These are phyloP conservation scores for Carassius auratus DNA, from an alignment of 2,113 vertebrate species.

Conservation along the genomic window DNA sequence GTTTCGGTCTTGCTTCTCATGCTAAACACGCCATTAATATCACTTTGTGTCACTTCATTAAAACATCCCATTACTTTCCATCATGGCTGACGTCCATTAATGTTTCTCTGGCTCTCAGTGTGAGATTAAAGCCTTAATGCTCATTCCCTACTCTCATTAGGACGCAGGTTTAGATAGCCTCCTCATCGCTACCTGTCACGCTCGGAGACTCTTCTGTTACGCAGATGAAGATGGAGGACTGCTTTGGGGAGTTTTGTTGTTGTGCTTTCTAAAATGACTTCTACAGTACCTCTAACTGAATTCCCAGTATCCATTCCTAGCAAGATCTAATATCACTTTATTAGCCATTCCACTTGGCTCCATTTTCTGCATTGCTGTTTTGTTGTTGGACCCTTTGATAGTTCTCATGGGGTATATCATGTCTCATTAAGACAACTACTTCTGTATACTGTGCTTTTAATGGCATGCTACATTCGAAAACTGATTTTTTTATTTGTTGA, in stretches of 20 bases:
- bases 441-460: constrained; percentile 18
- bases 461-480: constrained; percentile 2
- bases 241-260: constrained; percentile 47
- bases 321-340: constrained; percentile 26
- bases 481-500: neutral
- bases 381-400: neutral
- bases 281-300: constrained; percentile 12
- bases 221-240: constrained; percentile 69
- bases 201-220: constrained; percentile 64
- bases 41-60: constrained; percentile 73
- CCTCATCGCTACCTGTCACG: constrained; percentile 70
- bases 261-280: constrained; percentile 31
- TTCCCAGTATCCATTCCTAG: constrained; percentile 24
- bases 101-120: constrained; percentile 57
- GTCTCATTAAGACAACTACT: constrained; percentile 20
- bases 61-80: constrained; percentile 68
- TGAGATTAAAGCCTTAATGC: constrained; percentile 67
- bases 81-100: constrained; percentile 59
- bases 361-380: neutral
- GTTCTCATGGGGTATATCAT: constrained; percentile 13
- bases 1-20: constrained; percentile 52
- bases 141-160: constrained; percentile 73
- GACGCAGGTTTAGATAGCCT: constrained; percentile 66
- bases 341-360: constrained; percentile 19
- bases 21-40: constrained; percentile 69